These are phyloP conservation scores for Agrenia bidenticulata DNA, from an alignment of 2,888 invertebrate genomes.

Conservation along the genomic window DNA sequence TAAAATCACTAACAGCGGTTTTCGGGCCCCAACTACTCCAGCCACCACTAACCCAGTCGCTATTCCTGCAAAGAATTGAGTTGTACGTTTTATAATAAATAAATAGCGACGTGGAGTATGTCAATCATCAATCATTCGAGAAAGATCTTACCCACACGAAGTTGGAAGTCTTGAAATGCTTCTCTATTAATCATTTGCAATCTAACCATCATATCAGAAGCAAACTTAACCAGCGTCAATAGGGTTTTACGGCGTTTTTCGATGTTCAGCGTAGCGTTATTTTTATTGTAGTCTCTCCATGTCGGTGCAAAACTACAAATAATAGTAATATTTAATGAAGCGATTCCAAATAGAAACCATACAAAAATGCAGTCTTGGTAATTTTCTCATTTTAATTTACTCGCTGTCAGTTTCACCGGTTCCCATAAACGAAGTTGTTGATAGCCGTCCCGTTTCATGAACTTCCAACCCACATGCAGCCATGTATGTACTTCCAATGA, in stretches of 20 bases:
- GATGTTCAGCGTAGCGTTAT: slow-evolving; percentile 21
- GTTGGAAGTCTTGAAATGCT: slow-evolving; percentile 65
- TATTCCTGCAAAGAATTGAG: slow-evolving; percentile 65
- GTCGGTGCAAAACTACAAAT: slow-evolving; percentile 18
- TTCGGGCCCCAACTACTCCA: slow-evolving; percentile 90
- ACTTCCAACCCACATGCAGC: slow-evolving; percentile 85
- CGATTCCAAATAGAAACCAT: background rate
- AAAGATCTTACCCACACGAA: slow-evolving; percentile 67
- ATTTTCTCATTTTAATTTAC: slow-evolving; percentile 25
- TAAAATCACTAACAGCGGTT: slow-evolving; percentile 66
- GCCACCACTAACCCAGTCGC: slow-evolving; percentile 88
- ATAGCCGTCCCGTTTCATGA: slow-evolving; percentile 67
- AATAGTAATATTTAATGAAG: no score
- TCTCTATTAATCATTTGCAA: slow-evolving; percentile 64
- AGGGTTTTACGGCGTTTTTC: slow-evolving; percentile 55
- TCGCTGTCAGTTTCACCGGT: slow-evolving; percentile 35
- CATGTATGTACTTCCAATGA: slow-evolving; percentile 96
- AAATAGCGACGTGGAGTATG: background rate
- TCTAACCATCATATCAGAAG: slow-evolving; percentile 69
- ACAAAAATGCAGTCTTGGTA: background rate
- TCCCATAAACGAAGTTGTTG: slow-evolving; percentile 45
- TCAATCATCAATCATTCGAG: background rate
- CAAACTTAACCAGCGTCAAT: slow-evolving; percentile 67
- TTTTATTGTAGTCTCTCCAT: slow-evolving; percentile 21
- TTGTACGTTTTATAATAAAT: slow-evolving; percentile 1